These are phyloP conservation scores for Acleris sparsana DNA, from an alignment of 2,888 invertebrate genomes.

Conservation along the genomic window DNA sequence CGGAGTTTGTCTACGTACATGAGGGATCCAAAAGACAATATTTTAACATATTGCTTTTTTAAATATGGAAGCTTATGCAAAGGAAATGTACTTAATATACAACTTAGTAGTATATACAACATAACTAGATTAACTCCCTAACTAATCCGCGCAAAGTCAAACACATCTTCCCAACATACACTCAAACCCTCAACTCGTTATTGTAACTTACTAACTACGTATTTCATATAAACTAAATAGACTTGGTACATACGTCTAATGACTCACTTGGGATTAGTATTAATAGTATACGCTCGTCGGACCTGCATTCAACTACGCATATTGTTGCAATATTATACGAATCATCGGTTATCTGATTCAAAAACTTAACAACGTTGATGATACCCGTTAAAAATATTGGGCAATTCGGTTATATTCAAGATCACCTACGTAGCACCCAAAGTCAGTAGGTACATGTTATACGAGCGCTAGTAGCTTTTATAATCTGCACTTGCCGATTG, in stretches of 20 bases:
- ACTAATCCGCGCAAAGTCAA: neutral
- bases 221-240: neutral
- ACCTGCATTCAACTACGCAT: neutral
- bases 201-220: neutral
- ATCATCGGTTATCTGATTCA: no score
- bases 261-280: slow-evolving; percentile 1
- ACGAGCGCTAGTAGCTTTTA: no score
- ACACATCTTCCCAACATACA: neutral
- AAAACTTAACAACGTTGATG: no score
- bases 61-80: slow-evolving; percentile 24
- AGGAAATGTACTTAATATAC: slow-evolving; percentile 19
- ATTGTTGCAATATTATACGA: no score
- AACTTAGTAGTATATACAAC: neutral
- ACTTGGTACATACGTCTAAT: slow-evolving; percentile 1
- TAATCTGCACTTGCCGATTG: no score
- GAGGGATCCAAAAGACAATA: slow-evolving; percentile 6
- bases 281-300: neutral
- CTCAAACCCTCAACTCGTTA: neutral
- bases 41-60: neutral
- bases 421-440: no score
- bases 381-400: no score
- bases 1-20: neutral
- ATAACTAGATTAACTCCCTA: no score
- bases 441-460: no score
- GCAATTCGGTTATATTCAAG: no score